Evolutionary conservation across 2,888 invertebrate genomes (phyloP), one percentile per base, ranked within the genome.

Genomic region (Latheticus oryzae): DNA sequence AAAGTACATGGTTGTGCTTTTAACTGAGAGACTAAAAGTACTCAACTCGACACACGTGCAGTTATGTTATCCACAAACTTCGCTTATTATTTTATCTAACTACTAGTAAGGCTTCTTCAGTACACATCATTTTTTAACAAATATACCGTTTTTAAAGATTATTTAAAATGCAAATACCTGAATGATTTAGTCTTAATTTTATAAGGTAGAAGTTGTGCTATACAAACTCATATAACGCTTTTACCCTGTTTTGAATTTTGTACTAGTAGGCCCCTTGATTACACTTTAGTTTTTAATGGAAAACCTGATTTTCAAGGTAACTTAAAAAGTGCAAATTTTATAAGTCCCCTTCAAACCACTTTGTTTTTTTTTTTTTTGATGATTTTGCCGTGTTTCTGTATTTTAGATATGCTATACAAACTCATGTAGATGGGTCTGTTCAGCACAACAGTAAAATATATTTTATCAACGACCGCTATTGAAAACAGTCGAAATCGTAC

Each of bases 181-280:
- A 40, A 40, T 40, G 40, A 40, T 40, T 40, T 40, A 24, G 12
- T n/a, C 24, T 24, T 40, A 40, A 40, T 24, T 40, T 40, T 40
- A 40, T 40, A 40, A 40, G 40, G 24, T 40, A 40, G 40, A 40
- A 38, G 38, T 1, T 21, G 7, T 38, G 21, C 38, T 38, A 9
- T 38, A 38, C 38, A 38, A 40, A 24, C 40, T 40, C 11, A 40
- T 40, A 40, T 40, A 40, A 40, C 37, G 19, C 19, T 19, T 37
- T 19, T 9, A 19, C 8, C 7, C 23, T 8, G 23, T 23, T 23
- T 23, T 23, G 23, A 23, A 23, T 23, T 23, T 23, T 23, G 23
- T 23, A 23, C 23, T 23, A 23, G 23, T 23, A 23, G 23, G 23
- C 23, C 23, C 23, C 23, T 23, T 23, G 2, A 23, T 7, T 3